phyloP scores from a whole-genome alignment of 2,797 vertebrate genomes.

The Zalophus californianus region DNA sequence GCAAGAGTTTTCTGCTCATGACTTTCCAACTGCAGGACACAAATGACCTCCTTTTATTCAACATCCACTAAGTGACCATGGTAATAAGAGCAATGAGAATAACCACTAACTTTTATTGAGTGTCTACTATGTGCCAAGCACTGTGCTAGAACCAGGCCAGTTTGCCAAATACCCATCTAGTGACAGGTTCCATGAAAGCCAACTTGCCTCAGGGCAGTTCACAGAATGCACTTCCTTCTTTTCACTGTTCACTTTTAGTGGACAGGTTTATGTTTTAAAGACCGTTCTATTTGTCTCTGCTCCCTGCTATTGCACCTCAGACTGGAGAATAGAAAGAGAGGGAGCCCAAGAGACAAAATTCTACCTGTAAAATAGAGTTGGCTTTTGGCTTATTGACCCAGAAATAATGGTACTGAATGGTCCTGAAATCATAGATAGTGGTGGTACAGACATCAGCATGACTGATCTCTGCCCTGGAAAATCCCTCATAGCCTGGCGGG shows the following conservation, averaged over 20 bases:
- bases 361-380: neutral
- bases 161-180: neutral
- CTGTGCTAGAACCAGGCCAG: neutral
- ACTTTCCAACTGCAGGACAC: neutral
- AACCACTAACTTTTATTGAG: neutral
- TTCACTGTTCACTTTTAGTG: neutral
- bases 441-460: neutral
- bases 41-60: slow-evolving; percentile 15
- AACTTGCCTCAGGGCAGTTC: neutral
- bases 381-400: neutral
- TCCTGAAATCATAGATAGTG: neutral
- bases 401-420: neutral
- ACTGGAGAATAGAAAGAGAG: neutral
- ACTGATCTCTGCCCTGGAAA: neutral
- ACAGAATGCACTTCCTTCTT: neutral
- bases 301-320: neutral
- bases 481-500: neutral
- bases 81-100: neutral
- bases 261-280: neutral
- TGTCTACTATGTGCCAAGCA: neutral
- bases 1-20: neutral
- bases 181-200: neutral
- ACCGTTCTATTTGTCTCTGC: neutral
- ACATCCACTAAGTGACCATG: neutral
- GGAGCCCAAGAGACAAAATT: neutral